Conservation (phyloP, 2,888 invertebrate species). For the Netelia melanura region DNA sequence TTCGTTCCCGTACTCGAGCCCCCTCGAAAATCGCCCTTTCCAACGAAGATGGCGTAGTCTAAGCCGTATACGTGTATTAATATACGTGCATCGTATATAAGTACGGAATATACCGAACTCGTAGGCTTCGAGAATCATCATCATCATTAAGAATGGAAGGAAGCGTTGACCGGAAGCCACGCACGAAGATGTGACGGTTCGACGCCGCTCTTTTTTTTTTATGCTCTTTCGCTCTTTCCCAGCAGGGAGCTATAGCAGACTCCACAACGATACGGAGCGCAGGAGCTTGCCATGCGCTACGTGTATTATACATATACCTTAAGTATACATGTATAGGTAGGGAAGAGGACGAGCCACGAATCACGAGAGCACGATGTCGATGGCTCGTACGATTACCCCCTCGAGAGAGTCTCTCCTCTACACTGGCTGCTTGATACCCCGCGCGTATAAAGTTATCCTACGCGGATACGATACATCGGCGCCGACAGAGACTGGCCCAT, state of each 20-base stretch:
- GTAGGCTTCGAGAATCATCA: constrained; percentile 70
- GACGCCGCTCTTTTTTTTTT: constrained; percentile 61
- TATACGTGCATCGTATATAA: constrained; percentile 18
- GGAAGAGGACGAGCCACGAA: not conserved
- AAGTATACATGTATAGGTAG: constrained; percentile 27
- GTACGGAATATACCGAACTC: constrained; percentile 49
- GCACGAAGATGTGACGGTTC: constrained; percentile 83
- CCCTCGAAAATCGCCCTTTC: not conserved
- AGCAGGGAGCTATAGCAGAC: constrained; percentile 25
- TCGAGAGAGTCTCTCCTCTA: constrained; percentile 21
- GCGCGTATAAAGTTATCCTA: constrained; percentile 33
- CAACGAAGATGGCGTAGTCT: not conserved
- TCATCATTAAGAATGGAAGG: constrained; percentile 82
- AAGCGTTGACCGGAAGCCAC: constrained; percentile 83
- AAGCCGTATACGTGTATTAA: constrained; percentile 9
- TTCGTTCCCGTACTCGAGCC: constrained; percentile 43
- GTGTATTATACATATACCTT: not conserved
- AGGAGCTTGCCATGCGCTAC: constrained; percentile 23
- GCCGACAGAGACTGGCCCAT: constrained; percentile 39
- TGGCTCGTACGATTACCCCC: constrained; percentile 34
- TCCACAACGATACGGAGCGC: not conserved
- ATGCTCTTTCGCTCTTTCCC: constrained; percentile 49
- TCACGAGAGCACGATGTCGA: constrained; percentile 13
- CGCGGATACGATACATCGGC: constrained; percentile 54
- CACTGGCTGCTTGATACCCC: constrained; percentile 23